A percentile compares a stretch with the other conserved stretches of the same genome.
Evolutionary conservation across 2,113 vertebrate genomes (phyloP).

Genomic region (Dermatemys mawii): DNA sequence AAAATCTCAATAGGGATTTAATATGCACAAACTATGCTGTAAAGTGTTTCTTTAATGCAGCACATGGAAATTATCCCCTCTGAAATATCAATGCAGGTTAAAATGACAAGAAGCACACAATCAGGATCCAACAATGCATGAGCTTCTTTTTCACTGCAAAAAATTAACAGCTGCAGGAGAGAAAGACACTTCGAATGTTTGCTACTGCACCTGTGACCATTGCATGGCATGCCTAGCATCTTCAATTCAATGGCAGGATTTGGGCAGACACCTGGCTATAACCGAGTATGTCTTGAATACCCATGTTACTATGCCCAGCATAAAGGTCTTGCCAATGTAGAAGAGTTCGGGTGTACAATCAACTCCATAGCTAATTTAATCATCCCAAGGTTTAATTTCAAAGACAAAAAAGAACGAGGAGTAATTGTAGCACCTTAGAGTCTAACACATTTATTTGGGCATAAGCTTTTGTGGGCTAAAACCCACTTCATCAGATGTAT

Average conservation of each 20-base stretch:
- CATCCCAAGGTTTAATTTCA: rapidly evolving
- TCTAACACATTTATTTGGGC: too few species aligned
- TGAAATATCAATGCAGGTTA: neutral
- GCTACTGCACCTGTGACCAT: neutral
- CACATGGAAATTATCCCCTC: neutral
- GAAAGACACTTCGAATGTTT: neutral
- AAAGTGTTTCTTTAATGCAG: neutral
- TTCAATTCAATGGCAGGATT: neutral
- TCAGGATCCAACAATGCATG: neutral
- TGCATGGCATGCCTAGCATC: neutral
- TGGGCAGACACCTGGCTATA: neutral
- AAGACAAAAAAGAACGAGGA: too few species aligned
- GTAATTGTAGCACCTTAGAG: too few species aligned
- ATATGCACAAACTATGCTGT: neutral
- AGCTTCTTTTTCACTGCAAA: neutral
- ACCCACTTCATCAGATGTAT: too few species aligned
- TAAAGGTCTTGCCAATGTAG: neutral
- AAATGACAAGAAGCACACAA: neutral
- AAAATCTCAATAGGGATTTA: neutral
- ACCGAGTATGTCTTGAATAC: neutral
- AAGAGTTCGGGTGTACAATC: neutral
- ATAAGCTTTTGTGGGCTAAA: too few species aligned
- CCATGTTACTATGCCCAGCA: neutral
- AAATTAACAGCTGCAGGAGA: neutral
- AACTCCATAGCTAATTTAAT: neutral